These are phyloP conservation scores for Pteropus alecto DNA, from an alignment of 2,113 vertebrate genomes.

Conservation along the genomic window DNA sequence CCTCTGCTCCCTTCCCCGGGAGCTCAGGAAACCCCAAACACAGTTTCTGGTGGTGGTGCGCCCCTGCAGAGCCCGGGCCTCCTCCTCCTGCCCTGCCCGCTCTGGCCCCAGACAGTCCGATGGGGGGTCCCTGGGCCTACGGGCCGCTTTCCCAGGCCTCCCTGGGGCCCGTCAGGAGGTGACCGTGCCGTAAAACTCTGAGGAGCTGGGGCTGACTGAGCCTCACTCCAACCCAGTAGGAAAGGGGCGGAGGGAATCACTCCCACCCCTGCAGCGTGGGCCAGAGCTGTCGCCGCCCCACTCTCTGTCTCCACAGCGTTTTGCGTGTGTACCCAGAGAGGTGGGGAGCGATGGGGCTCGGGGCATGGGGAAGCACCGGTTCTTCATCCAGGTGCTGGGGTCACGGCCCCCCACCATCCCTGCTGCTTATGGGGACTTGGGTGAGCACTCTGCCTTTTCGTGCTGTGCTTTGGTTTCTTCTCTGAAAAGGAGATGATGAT, in stretches of 20 bases:
- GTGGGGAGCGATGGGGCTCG: background rate
- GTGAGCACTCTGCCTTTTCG: background rate
- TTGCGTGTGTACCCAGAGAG: too few species aligned
- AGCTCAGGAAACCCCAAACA: background rate
- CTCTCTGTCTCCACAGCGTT: rapidly evolving
- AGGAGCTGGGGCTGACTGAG: background rate
- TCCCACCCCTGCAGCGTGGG: background rate
- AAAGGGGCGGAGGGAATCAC: background rate
- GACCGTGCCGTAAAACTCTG: rapidly evolving
- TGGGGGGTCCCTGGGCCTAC: background rate
- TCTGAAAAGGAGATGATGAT: background rate
- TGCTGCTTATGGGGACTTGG: background rate
- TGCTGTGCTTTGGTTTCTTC: background rate
- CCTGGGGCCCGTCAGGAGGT: background rate
- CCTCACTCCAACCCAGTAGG: background rate
- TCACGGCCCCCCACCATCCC: rapidly evolving
- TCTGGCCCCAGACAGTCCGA: background rate
- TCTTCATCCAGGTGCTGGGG: background rate
- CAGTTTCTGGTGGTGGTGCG: background rate
- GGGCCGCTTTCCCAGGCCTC: background rate
- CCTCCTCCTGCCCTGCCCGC: background rate
- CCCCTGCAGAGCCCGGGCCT: background rate
- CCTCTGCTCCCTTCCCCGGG: background rate
- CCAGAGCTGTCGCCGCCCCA: background rate
- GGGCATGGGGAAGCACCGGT: rapidly evolving